A percentile compares a stretch with the other conserved stretches of the same genome.
These are phyloP conservation scores for Diarsia mendica DNA, from an alignment of 2,888 invertebrate genomes.

Conservation along the genomic window DNA sequence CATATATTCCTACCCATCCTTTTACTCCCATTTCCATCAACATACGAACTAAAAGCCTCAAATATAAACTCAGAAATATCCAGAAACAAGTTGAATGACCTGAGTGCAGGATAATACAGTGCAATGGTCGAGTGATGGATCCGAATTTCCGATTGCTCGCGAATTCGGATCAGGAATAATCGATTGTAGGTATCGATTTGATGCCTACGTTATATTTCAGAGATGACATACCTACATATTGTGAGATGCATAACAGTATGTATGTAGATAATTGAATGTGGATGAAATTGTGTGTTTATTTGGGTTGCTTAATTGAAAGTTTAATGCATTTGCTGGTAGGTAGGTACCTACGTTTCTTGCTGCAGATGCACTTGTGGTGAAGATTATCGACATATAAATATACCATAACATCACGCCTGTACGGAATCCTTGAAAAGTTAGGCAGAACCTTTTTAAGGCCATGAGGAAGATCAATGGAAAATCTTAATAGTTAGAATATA, in stretches of 20 bases:
- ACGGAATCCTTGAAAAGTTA: too few relatives aligned
- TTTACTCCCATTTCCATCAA: constrained; percentile 29
- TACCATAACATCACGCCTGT: too few relatives aligned
- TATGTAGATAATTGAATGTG: neutral
- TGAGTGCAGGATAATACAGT: constrained; percentile 50
- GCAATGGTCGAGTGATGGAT: constrained; percentile 62
- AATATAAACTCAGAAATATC: constrained; percentile 33
- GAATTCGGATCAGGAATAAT: constrained; percentile 29
- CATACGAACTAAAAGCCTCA: constrained; percentile 21
- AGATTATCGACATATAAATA: neutral
- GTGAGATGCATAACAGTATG: neutral
- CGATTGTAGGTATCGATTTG: constrained; percentile 9
- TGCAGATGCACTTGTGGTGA: neutral
- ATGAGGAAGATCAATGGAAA: too few relatives aligned
- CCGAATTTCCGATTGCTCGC: constrained; percentile 32
- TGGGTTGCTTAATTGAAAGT: neutral
- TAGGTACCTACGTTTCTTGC: neutral
- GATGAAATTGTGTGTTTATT: constrained; percentile 19
- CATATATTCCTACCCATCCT: neutral
- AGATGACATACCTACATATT: constrained; percentile 41
- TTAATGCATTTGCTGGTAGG: constrained; percentile 14
- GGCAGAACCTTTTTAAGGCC: too few relatives aligned
- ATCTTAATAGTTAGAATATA: too few relatives aligned
- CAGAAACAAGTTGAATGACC: constrained; percentile 62
- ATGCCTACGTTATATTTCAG: constrained; percentile 51